Evolutionary conservation across 1,140 invertebrate genomes (phyloP).

Genomic region (Brachystomella parvula): DNA sequence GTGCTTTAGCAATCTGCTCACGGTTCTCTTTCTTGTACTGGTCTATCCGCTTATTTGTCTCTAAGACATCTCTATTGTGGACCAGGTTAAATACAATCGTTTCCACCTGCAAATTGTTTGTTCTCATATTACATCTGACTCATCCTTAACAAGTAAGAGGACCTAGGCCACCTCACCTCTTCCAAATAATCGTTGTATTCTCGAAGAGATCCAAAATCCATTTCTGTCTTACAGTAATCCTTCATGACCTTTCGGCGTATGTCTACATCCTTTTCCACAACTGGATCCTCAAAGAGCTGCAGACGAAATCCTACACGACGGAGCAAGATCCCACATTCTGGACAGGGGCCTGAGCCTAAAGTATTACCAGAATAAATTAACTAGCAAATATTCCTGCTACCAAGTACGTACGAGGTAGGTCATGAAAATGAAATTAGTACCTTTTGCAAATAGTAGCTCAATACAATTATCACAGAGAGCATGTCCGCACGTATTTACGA

Average conservation of each 20-base stretch:
- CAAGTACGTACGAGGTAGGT: background rate
- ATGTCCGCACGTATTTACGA: slow-evolving; percentile 98
- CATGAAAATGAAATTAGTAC: slow-evolving; percentile 44
- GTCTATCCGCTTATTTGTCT: slow-evolving; percentile 85
- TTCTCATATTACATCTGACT: too few species aligned
- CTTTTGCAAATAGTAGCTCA: slow-evolving; percentile 87
- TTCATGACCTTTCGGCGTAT: slow-evolving; percentile 79
- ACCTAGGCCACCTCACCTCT: too few species aligned
- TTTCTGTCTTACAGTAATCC: slow-evolving; percentile 86
- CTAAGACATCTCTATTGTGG: slow-evolving; percentile 81
- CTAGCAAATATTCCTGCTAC: background rate
- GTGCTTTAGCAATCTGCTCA: slow-evolving; percentile 65
- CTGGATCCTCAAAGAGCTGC: slow-evolving; percentile 91
- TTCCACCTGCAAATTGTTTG: slow-evolving; percentile 59
- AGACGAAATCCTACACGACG: slow-evolving; percentile 83
- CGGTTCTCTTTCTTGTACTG: slow-evolving; percentile 90
- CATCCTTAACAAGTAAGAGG: too few species aligned
- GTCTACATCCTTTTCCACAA: slow-evolving; percentile 95
- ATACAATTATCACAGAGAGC: slow-evolving; percentile 95
- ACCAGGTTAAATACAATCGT: slow-evolving; percentile 82
- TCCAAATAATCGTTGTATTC: slow-evolving; percentile 93
- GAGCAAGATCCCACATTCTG: slow-evolving; percentile 79
- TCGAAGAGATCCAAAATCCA: slow-evolving; percentile 68
- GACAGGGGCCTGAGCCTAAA: slow-evolving; percentile 80
- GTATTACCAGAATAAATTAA: background rate